A percentile compares a stretch with the other conserved stretches of the same genome.
Conservation (phyloP, 2,888 invertebrate species). For the Gandaritis pyraliata region DNA sequence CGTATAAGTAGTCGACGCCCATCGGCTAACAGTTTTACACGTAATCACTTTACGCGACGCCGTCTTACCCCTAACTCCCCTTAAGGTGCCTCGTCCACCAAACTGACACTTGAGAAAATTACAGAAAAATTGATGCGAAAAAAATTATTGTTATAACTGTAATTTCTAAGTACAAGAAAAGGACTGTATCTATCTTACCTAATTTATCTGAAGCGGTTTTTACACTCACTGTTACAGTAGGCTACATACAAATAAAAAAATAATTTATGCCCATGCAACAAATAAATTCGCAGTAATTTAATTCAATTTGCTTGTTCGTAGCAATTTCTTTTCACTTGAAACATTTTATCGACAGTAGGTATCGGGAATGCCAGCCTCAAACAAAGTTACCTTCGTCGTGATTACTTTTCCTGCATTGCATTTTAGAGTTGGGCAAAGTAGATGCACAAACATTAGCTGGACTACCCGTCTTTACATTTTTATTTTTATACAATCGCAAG, state of each 20-base stretch:
- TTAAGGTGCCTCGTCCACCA: slow-evolving; percentile 17
- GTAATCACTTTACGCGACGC: slow-evolving; percentile 73
- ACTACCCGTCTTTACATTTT: neutral
- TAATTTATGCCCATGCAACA: slow-evolving; percentile 2
- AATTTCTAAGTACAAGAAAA: too few relatives aligned
- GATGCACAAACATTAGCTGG: neutral
- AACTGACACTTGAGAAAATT: slow-evolving; percentile 3
- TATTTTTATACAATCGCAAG: too few relatives aligned
- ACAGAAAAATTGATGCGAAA: neutral
- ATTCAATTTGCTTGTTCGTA: slow-evolving; percentile 31
- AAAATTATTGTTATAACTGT: too few relatives aligned
- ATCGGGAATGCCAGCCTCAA: slow-evolving; percentile 35
- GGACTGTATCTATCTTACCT: too few relatives aligned
- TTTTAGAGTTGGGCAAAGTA: slow-evolving; percentile 16
- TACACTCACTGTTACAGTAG: too few relatives aligned
- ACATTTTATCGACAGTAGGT: slow-evolving; percentile 34
- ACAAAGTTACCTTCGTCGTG: slow-evolving; percentile 36
- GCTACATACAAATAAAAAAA: too few relatives aligned
- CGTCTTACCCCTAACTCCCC: slow-evolving; percentile 56
- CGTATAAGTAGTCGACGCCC: slow-evolving; percentile 70
- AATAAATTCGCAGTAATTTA: slow-evolving; percentile 28
- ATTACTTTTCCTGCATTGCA: slow-evolving; percentile 35
- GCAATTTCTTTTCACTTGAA: slow-evolving; percentile 33
- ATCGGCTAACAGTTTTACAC: slow-evolving; percentile 73
- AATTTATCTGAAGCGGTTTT: too few relatives aligned